Base-by-base conservation (phyloP, 2,113 vertebrate species). In the Phylloscopus trochiloides region DNA sequence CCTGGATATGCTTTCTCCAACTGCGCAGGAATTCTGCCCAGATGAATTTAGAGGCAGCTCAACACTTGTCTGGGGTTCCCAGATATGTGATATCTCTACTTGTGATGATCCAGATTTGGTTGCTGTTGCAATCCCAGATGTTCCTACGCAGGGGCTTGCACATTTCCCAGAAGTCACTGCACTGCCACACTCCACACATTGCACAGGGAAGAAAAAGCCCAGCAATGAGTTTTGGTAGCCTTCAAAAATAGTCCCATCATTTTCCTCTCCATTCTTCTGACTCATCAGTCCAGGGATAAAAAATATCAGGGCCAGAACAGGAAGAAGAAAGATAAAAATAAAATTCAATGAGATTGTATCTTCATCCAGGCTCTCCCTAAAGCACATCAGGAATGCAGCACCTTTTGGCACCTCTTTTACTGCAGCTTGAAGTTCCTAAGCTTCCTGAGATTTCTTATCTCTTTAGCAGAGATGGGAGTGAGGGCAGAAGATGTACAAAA, bases 1-100 rank as follows among this genome's bases (percentile, higher is more conserved):
- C 95, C 91, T 97, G 92, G 96, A 96, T 96, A 88, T 59, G 67
- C 92, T 92, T 80, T 77, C 91, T 92, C 88, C 95, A 94, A 92
- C 63, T 47, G 59, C 4, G 0, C 79, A 92, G 86, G 91, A 92
- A 95, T 91, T 58, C 71, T 77, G 88, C 65, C 79, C 52, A 71
- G 88, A 93, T 92, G 92, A 83, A 72, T 80, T 83, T 36, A 66
- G 90, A 93, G 92, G 88, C 94, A 42, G 78, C 21, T 92, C 67
- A 73, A 25, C 72, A 20, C 84, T 88, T 76, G 88, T 43, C 92
- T 77, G 91, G 72, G 76, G 75, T 81, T 95, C 94, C 90, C 72
- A 97, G 83, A 88, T 83, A 88, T 7, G 59, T 1, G 21, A 13
- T 86, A 88, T 90, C 75, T 94, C 86, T 51, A 8, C 42, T 88